Evolutionary conservation across 92 coral and sea anemone species (phyloP).

Genomic region (Palythoa grandiflora): DNA sequence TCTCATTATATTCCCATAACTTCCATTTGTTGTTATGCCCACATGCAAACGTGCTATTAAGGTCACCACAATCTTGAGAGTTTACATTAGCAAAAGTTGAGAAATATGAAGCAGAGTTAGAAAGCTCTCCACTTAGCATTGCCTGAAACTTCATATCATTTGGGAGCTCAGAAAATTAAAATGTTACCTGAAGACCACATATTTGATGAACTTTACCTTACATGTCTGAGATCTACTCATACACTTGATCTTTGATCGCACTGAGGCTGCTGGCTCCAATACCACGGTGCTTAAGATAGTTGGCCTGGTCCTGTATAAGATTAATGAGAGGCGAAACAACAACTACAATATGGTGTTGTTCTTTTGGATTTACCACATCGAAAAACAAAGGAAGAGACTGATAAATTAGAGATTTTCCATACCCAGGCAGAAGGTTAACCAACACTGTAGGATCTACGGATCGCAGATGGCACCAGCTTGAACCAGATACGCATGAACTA

Average conservation of each 20-base stretch:
- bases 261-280: slow-evolving; percentile 40
- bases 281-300: slow-evolving; percentile 3
- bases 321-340: slow-evolving; percentile 40
- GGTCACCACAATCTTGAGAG: slow-evolving; percentile 57
- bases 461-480: too few relatives aligned
- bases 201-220: slow-evolving; percentile 70
- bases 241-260: slow-evolving; percentile 25
- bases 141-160: slow-evolving; percentile 57
- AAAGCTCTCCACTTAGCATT: too few relatives aligned
- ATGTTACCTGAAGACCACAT: slow-evolving; percentile 69
- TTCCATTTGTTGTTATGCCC: slow-evolving; percentile 57
- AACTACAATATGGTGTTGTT: slow-evolving; percentile 27
- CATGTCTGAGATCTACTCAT: slow-evolving; percentile 69
- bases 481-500: too few relatives aligned
- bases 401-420: slow-evolving; percentile 3
- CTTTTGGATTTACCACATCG: background rate
- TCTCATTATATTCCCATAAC: slow-evolving; percentile 63
- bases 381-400: background rate
- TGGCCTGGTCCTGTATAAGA: slow-evolving; percentile 46
- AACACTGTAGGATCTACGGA: too few relatives aligned
- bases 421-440: background rate
- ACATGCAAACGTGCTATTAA: slow-evolving; percentile 58
- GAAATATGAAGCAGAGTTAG: background rate
- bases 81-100: slow-evolving; percentile 76
- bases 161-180: slow-evolving; percentile 71